Evolutionary conservation across 2,797 vertebrate genomes (phyloP).

Genomic region (Erithacus rubecula): DNA sequence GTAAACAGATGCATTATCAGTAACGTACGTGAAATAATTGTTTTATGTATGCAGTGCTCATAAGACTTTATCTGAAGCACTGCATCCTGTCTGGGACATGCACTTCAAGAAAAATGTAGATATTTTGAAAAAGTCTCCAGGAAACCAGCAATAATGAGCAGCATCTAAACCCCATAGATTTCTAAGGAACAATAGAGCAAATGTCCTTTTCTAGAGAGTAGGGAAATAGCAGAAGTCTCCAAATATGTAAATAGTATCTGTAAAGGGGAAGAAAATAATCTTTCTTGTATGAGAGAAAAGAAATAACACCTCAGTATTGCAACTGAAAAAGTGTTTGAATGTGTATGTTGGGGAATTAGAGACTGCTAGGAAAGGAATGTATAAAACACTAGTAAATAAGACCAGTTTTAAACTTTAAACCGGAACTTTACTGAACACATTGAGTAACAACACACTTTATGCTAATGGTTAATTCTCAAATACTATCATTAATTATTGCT

Average conservation of each 20-base stretch:
- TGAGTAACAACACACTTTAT: not conserved
- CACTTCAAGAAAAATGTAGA: not conserved
- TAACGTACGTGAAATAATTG: not conserved
- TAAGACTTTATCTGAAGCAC: not conserved
- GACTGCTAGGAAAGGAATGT: not conserved
- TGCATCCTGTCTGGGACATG: not conserved
- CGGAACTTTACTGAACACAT: not conserved
- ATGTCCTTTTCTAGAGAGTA: not conserved
- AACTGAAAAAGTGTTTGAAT: not conserved
- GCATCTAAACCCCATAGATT: not conserved
- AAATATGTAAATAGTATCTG: not conserved
- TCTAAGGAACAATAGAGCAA: not conserved
- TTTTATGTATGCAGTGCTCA: not conserved
- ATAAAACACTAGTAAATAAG: not conserved
- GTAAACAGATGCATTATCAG: not conserved
- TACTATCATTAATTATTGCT: not conserved
- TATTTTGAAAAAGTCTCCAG: not conserved
- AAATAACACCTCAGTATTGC: not conserved
- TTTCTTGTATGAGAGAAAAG: not conserved
- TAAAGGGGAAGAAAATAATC: not conserved
- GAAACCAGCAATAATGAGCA: not conserved
- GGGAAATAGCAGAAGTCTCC: not conserved
- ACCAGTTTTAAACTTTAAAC: not conserved
- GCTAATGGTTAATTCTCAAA: not conserved
- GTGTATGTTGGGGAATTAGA: not conserved